Conservation (phyloP, 2,888 invertebrate genomes). For the Leptinotarsa tumamoca region DNA sequence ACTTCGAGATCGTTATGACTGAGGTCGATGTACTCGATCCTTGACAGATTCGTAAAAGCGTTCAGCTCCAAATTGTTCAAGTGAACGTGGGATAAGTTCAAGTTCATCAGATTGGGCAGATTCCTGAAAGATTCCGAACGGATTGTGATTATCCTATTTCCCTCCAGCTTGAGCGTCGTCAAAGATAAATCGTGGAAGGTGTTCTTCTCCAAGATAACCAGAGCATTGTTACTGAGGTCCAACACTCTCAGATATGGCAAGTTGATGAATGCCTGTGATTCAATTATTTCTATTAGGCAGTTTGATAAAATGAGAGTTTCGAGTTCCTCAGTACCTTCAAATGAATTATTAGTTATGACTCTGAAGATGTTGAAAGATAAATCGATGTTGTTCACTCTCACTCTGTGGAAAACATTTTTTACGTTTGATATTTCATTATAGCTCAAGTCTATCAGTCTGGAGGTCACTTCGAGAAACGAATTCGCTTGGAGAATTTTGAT, state of each 20-base stretch:
- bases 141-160: conserved; percentile 27
- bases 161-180: neutral
- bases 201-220: conserved; percentile 16
- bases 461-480: neutral
- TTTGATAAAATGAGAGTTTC: conserved; percentile 16
- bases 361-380: conserved; percentile 16
- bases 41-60: conserved; percentile 23
- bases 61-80: conserved; percentile 16
- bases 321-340: neutral
- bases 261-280: conserved; percentile 21
- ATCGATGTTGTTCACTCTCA: neutral
- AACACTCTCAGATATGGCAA: neutral
- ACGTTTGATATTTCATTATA: conserved; percentile 22
- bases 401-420: conserved; percentile 7
- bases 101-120: neutral
- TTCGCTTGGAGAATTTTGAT: conserved; percentile 4
- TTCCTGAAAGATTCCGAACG: conserved; percentile 25
- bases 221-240: conserved; percentile 34
- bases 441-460: neutral
- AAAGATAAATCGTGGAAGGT: conserved; percentile 27
- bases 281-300: conserved; percentile 21
- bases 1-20: conserved; percentile 24
- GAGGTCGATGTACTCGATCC: conserved; percentile 19
- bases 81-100: conserved; percentile 23
- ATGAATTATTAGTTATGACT: conserved; percentile 19